Percentiles rank a stretch among this genome's conserved stretches.
Conservation (phyloP, 2,888 invertebrate species). For the Pterostichus niger region DNA sequence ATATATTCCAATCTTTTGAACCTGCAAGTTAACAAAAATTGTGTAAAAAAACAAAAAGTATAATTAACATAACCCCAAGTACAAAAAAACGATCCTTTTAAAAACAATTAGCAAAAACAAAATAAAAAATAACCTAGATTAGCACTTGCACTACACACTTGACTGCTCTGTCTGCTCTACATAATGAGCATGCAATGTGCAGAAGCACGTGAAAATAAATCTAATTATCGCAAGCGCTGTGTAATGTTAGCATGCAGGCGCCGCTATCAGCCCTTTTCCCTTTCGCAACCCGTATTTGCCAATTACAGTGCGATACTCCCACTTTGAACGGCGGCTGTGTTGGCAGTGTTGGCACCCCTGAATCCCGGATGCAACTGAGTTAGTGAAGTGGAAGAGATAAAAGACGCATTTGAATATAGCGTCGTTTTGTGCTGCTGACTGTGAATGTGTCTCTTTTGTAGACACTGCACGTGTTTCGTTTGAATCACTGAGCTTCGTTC, state of each 20-base stretch:
- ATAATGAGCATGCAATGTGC: too few species aligned
- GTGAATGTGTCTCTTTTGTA: slow-evolving; percentile 2
- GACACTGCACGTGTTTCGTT: background rate
- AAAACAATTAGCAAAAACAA: too few species aligned
- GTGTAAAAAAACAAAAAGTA: background rate
- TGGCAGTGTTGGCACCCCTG: too few species aligned
- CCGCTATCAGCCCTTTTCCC: background rate
- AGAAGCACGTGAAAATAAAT: background rate
- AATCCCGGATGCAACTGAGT: background rate
- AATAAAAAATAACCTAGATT: too few species aligned
- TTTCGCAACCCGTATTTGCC: background rate
- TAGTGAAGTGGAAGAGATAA: slow-evolving; percentile 3
- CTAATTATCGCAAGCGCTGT: background rate
- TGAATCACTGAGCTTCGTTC: background rate
- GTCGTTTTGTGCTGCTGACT: too few species aligned
- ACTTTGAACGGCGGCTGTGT: background rate
- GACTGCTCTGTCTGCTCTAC: too few species aligned
- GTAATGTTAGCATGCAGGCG: background rate
- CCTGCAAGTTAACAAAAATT: too few species aligned
- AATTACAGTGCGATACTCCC: background rate
- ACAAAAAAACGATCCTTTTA: too few species aligned
- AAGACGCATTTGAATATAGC: background rate
- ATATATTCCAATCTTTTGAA: too few species aligned
- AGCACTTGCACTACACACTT: too few species aligned
- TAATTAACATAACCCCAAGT: background rate